A percentile compares a stretch with the other conserved stretches of the same genome.
These are phyloP conservation scores for Eretmocerus hayati DNA, from an alignment of 2,888 invertebrate species.

Conservation along the genomic window DNA sequence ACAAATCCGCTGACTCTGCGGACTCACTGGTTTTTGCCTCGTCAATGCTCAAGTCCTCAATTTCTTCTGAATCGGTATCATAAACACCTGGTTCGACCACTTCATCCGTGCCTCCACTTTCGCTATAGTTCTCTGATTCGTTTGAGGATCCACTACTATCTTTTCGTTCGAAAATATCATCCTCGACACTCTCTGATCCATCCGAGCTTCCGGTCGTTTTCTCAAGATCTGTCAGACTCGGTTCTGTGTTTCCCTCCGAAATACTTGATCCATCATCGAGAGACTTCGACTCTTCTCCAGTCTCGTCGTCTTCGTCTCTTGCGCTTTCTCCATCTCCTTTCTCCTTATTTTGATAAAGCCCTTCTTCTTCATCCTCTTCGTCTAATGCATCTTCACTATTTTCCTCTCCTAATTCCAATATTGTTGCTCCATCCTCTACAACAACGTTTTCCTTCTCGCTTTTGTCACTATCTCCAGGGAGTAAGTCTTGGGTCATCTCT, in stretches of 20 bases:
- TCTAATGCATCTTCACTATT: constrained; percentile 11
- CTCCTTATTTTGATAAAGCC: constrained; percentile 25
- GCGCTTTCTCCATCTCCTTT: constrained; percentile 42
- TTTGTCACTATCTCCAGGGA: no score
- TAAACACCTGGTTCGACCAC: constrained; percentile 24
- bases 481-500: constrained; percentile 34
- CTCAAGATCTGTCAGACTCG: no score
- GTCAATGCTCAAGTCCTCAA: constrained; percentile 16
- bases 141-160: neutral
- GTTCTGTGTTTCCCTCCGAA: no score
- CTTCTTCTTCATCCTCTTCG: constrained; percentile 21
- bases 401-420: neutral
- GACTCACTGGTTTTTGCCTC: constrained; percentile 15
- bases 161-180: neutral
- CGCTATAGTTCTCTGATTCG: neutral
- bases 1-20: constrained; percentile 15
- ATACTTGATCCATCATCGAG: no score
- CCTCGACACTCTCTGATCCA: no score
- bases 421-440: neutral
- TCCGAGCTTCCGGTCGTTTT: no score
- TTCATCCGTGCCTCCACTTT: constrained; percentile 3
- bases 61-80: constrained; percentile 11
- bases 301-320: constrained; percentile 32
- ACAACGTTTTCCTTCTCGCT: neutral
- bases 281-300: constrained; percentile 15